Evolutionary conservation across 2,888 invertebrate genomes (phyloP), one percentile per base, ranked within the genome.

Genomic region (Habroteleia sp.): DNA sequence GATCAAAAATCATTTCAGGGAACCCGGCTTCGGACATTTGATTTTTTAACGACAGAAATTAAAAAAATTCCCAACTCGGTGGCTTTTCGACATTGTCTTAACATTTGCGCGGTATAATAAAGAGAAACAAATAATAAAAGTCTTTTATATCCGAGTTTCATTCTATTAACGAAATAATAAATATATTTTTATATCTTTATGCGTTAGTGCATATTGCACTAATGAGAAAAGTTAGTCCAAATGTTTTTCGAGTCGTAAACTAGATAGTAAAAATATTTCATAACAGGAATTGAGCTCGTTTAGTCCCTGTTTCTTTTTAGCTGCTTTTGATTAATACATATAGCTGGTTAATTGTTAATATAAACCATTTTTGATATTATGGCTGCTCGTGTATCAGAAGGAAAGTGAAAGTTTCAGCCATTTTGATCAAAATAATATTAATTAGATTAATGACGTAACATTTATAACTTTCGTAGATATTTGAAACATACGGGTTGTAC

Each of bases 391-490:
- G 46, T 20, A 54, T 46, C 41, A 16, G n/a, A 16, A 39, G 11
- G 37, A 52, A 56, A 63, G 71, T 52, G 73, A 73, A 73, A 73
- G 73, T 72, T 39, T 14, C 33, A 23, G 16, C 10, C 8, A 25
- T n/a, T n/a, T n/a, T n/a, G 13, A 25, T 25, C 8, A 52, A 62
- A 48, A 54, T 11, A 14, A 50, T 33, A 44, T 73, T 65, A 58
- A 65, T 73, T 73, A 52, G 33, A 58, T 42, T 58, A 44, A 58
- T 65, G 52, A 39, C 39, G 35, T 13, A 65, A 63, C 31, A 10
- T 8, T 11, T 7, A 23, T 17, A 14, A 27, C 62, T 73, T 73
- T 73, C 71, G 48, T 71, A 71, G 48, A 48, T 31, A 17, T 8
- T 3, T 44, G 20, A 42, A 37, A 37, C 29, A 41, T 31, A 7